A percentile compares a stretch with the other conserved stretches of the same genome.
Evolutionary conservation across 2,797 vertebrate genomes (phyloP).

Genomic region (Picus viridis): DNA sequence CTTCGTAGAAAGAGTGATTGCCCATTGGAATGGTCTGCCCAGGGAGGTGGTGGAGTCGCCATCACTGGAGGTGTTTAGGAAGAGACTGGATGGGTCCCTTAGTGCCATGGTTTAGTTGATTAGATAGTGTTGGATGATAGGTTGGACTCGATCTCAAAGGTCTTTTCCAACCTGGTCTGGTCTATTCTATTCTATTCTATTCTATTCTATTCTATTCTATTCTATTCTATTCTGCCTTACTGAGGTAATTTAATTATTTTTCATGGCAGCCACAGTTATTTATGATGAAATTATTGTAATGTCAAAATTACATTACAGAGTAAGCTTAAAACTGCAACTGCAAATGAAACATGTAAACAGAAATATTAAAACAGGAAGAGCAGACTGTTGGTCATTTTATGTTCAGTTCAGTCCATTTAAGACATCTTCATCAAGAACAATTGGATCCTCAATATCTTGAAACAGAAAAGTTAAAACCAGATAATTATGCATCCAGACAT

Average conservation of each 20-base stretch:
- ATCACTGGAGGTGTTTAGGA: no score
- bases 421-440: not conserved
- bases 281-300: not conserved
- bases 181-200: no score
- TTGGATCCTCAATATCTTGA: not conserved
- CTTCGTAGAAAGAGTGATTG: no score
- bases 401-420: not conserved
- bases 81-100: no score
- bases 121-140: no score
- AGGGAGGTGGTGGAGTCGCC: no score
- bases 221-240: not conserved
- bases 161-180: no score
- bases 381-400: not conserved
- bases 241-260: not conserved
- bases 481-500: not conserved
- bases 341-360: not conserved
- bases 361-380: not conserved
- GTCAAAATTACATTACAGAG: not conserved
- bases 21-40: no score
- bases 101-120: no score
- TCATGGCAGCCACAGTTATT: not conserved
- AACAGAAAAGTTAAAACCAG: not conserved
- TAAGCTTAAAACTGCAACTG: not conserved
- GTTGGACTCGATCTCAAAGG: no score
- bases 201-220: no score